Conservation (phyloP, 1,140 invertebrate genomes). For the Amyelois transitella region DNA sequence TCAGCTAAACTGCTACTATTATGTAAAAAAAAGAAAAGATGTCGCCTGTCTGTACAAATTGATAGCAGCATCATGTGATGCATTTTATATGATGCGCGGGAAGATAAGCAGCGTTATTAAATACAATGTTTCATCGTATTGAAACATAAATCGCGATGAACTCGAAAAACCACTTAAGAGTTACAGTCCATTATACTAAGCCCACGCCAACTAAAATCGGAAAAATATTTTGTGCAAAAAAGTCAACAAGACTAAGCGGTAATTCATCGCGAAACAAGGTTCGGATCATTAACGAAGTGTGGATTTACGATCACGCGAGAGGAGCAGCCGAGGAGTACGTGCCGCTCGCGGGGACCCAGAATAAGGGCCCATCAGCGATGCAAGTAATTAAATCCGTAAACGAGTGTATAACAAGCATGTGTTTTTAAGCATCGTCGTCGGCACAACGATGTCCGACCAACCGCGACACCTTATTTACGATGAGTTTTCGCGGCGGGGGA, state of each 20-base stretch:
- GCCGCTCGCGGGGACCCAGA: constrained; percentile 12
- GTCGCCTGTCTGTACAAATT: constrained; percentile 10
- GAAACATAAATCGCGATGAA: constrained; percentile 47
- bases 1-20: neutral
- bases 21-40: constrained; percentile 11
- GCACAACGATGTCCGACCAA: constrained; percentile 22
- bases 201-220: constrained; percentile 42
- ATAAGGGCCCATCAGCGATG: constrained; percentile 39
- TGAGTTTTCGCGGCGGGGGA: constrained; percentile 64
- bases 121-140: constrained; percentile 37
- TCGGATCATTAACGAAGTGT: constrained; percentile 53
- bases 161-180: constrained; percentile 51
- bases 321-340: constrained; percentile 21
- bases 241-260: constrained; percentile 49
- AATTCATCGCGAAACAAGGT: constrained; percentile 51
- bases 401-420: constrained; percentile 64
- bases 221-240: constrained; percentile 46
- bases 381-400: constrained; percentile 68
- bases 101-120: constrained; percentile 33
- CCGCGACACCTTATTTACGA: constrained; percentile 63
- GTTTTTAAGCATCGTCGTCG: constrained; percentile 40
- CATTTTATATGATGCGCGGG: constrained; percentile 28
- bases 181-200: constrained; percentile 44
- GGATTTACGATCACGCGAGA: constrained; percentile 59
- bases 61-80: constrained; percentile 17